These are phyloP conservation scores for Drosophila atripex DNA, from an alignment of 2,888 invertebrate genomes.

Conservation along the genomic window DNA sequence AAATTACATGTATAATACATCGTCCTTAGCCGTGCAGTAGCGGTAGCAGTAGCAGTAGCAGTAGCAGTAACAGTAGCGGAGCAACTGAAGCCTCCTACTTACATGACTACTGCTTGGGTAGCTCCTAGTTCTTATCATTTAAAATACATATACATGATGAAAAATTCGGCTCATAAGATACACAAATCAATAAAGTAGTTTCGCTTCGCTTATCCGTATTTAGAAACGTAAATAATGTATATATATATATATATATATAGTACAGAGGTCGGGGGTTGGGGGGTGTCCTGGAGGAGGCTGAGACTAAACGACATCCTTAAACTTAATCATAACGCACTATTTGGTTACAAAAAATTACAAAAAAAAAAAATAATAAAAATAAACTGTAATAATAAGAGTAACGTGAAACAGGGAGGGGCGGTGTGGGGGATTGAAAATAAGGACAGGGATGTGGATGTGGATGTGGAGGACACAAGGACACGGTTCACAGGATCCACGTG, in stretches of 20 bases:
- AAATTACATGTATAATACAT: constrained; percentile 74
- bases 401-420: constrained; percentile 21
- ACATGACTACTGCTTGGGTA: constrained; percentile 9
- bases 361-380: constrained; percentile 1
- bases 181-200: constrained; percentile 11
- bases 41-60: constrained; percentile 5
- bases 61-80: background rate
- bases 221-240: constrained; percentile 10
- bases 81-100: background rate
- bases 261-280: background rate
- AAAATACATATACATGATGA: constrained; percentile 21
- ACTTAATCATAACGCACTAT: constrained; percentile 23
- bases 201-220: constrained; percentile 1
- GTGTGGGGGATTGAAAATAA: too few relatives aligned
- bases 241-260: constrained; percentile 6
- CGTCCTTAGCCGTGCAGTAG: constrained; percentile 35
- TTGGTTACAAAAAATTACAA: constrained; percentile 16
- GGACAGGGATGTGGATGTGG: background rate
- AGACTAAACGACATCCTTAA: constrained; percentile 5
- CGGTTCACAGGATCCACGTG: background rate
- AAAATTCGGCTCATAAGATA: constrained; percentile 36
- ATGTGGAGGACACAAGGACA: background rate
- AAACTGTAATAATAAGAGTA: constrained; percentile 4
- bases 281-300: constrained; percentile 1
- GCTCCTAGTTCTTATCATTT: constrained; percentile 8